These are phyloP conservation scores for Hemitrygon akajei DNA, from an alignment of 2,797 vertebrate species.

Conservation along the genomic window DNA sequence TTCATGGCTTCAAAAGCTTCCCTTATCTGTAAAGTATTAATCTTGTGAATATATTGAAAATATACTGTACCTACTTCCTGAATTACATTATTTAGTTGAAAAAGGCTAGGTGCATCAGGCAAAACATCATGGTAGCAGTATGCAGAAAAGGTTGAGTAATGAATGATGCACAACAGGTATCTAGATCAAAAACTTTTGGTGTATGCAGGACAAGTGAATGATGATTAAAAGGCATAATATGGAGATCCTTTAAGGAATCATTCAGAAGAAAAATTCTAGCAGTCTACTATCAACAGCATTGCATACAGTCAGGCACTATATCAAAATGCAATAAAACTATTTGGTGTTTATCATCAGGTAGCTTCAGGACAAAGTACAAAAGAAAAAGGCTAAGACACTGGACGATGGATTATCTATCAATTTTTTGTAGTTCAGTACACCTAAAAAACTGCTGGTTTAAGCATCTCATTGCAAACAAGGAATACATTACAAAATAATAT, in stretches of 20 bases:
- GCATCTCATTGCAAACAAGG: neutral
- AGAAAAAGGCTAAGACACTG: neutral
- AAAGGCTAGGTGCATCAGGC: neutral
- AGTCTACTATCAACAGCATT: neutral
- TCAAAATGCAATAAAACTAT: neutral
- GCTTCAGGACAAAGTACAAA: neutral
- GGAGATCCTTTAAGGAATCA: neutral
- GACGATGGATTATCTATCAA: neutral
- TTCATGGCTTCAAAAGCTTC: neutral
- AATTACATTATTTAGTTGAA: neutral
- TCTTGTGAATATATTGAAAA: neutral
- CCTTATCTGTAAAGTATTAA: neutral
- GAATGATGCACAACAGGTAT: too few species aligned
- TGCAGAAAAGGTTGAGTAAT: neutral
- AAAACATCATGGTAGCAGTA: neutral
- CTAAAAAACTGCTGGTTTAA: neutral
- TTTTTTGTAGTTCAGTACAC: neutral
- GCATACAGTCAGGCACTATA: neutral
- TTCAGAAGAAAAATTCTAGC: neutral
- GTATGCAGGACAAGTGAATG: too few species aligned
- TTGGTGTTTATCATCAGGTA: neutral
- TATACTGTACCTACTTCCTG: neutral
- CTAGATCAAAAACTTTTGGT: too few species aligned
- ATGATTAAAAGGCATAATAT: too few species aligned
- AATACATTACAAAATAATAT: neutral